Conservation (phyloP, 2,888 invertebrate species). For the Andricus curvator region DNA sequence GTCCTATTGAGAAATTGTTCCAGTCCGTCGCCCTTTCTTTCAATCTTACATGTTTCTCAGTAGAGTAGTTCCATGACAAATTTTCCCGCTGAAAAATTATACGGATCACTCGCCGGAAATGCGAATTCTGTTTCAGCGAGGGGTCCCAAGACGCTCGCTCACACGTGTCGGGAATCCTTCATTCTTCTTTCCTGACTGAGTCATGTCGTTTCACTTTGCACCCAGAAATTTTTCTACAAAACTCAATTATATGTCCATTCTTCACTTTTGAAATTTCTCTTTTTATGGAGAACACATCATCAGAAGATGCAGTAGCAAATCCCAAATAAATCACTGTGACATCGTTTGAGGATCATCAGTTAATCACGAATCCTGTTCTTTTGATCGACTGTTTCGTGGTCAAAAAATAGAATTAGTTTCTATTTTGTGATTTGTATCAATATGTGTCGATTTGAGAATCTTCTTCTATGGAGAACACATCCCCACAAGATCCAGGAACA, state of each 20-base stretch:
- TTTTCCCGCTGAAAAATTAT: conserved; percentile 16
- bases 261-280: not conserved
- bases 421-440: no score
- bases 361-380: no score
- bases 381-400: no score
- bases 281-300: not conserved
- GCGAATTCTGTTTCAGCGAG: not conserved
- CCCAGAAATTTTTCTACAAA: not conserved
- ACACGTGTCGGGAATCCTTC: conserved; percentile 9
- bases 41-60: not conserved
- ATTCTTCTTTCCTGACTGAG: not conserved
- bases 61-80: not conserved
- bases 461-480: not conserved
- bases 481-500: not conserved
- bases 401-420: no score
- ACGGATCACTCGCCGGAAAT: conserved; percentile 31
- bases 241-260: not conserved
- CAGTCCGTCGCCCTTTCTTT: not conserved
- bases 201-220: not conserved
- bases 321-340: not conserved
- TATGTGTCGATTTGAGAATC: no score
- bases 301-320: not conserved
- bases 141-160: not conserved
- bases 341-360: not conserved
- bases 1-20: not conserved